These are phyloP conservation scores for Ophion costatus DNA, from an alignment of 2,888 invertebrate species.

Conservation along the genomic window DNA sequence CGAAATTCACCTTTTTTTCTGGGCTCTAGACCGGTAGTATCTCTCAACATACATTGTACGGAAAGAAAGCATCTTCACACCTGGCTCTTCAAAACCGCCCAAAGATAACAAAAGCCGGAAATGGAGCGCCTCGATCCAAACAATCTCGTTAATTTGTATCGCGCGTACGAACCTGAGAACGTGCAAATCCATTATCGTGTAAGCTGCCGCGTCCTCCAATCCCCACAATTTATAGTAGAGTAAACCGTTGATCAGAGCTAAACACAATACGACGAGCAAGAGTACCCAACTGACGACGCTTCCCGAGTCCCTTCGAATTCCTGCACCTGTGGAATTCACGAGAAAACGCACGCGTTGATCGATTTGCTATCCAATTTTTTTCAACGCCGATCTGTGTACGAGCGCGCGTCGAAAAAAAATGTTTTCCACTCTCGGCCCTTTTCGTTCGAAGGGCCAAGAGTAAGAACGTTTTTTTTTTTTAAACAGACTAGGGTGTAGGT, in stretches of 20 bases:
- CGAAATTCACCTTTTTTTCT: too few relatives aligned
- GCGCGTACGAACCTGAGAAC: conserved; percentile 83
- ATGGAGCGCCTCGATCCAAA: neutral
- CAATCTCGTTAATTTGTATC: neutral
- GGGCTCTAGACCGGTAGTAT: too few relatives aligned
- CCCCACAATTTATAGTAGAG: conserved; percentile 94
- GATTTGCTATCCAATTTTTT: neutral
- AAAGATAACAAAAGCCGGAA: too few relatives aligned
- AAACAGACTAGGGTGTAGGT: neutral
- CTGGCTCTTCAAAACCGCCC: too few relatives aligned
- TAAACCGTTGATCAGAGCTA: conserved; percentile 90
- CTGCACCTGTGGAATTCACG: conserved; percentile 43
- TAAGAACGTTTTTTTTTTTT: neutral
- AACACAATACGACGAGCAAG: conserved; percentile 87
- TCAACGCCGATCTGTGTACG: neutral
- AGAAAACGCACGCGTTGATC: conserved; percentile 6
- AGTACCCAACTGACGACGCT: conserved; percentile 84
- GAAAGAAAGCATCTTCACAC: too few relatives aligned
- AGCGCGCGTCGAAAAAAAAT: neutral
- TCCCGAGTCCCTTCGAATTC: conserved; percentile 74
- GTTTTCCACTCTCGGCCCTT: neutral
- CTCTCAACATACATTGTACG: too few relatives aligned
- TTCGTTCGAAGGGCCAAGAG: neutral
- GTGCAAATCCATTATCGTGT: conserved; percentile 85
- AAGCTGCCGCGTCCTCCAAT: conserved; percentile 86